Base-by-base conservation (phyloP, 2,113 vertebrate species). In the Sinosuthora webbiana region DNA sequence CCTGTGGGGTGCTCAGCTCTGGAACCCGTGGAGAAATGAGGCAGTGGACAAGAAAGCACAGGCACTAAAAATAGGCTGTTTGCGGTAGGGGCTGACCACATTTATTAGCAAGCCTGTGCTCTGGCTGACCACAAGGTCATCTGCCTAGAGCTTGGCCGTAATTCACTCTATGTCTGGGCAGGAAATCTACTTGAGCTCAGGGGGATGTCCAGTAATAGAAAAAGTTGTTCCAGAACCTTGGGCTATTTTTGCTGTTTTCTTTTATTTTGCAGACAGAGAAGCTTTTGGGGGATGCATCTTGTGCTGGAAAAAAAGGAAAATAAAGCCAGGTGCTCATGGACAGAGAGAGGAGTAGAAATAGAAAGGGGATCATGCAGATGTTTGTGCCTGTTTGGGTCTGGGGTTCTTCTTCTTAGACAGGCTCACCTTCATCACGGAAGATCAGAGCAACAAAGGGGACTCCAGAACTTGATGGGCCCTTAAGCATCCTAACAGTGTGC, bases 161-260 rank as follows among this genome's bases (percentile, higher is more conserved):
- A 96, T 89, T 96, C 95, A 95, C 74, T 87, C 76, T 59, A 41
- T 28, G 89, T 93, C 95, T 94, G 83, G 92, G 78, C 93, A 95
- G 93, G 93, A 94, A 95, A 90, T 94, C 88, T 94, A 59, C 93
- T 94, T 49, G 68, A 93, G 92, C 93, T 93, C 83, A 78, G 90
- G 95, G 81, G 53, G 92, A 88, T 55, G 85, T 96, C 94, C 95
- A 96, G 94, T 94, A 96, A 97, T 67, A 96, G 70, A 91, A 80
- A 91, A 78, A 93, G 79, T 64, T 90, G 44, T 92, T 95, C 85
- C 92, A 92, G 88, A 62, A 94, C 80, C 71, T 59, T 55, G 56
- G 91, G 93, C 67, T 95, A 87, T 85, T 96, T 95, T 83, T 75
- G 33, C 75, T 74, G 60, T 78, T 94, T 92, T 95, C 18, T 93